A percentile compares a stretch with the other conserved stretches of the same genome.
These are phyloP conservation scores for Epizoanthus rinbou DNA, from an alignment of 92 coral and sea anemone species.

Conservation along the genomic window DNA sequence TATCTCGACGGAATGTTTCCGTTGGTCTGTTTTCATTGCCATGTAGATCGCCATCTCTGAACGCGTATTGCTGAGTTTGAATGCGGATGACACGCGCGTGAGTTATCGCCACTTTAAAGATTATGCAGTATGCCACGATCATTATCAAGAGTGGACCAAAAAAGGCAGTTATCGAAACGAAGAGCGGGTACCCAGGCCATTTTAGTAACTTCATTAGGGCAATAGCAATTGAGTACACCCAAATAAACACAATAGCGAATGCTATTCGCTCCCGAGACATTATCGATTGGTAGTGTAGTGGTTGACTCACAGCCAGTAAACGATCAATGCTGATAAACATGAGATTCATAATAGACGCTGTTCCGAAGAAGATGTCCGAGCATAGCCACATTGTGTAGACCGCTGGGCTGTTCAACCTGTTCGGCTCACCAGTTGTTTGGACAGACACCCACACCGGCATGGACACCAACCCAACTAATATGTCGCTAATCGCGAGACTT, in stretches of 20 bases:
- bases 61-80: conserved; percentile 44
- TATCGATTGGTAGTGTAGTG: conserved; percentile 67
- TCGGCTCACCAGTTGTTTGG: conserved; percentile 62
- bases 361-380: conserved; percentile 68
- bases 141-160: conserved; percentile 65
- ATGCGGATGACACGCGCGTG: conserved; percentile 76
- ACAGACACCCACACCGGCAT: conserved; percentile 75
- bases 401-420: conserved; percentile 41
- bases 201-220: conserved; percentile 46
- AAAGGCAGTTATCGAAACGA: conserved; percentile 65
- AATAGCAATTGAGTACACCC: conserved; percentile 70
- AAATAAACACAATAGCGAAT: conserved; percentile 58
- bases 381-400: conserved; percentile 59
- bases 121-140: conserved; percentile 66
- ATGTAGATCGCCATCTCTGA: conserved; percentile 36
- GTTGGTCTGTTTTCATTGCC: conserved; percentile 40
- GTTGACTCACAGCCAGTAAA: conserved; percentile 69
- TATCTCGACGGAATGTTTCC: conserved; percentile 62
- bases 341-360: conserved; percentile 76
- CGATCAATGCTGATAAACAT: conserved; percentile 80
- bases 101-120: conserved; percentile 74
- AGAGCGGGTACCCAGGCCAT: conserved; percentile 62
- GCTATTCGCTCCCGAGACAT: conserved; percentile 60
- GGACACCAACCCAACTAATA: conserved; percentile 61
- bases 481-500: conserved; percentile 70